phyloP scores from a whole-genome alignment of 2,888 invertebrate genomes.

The Agrotis ipsilon region DNA sequence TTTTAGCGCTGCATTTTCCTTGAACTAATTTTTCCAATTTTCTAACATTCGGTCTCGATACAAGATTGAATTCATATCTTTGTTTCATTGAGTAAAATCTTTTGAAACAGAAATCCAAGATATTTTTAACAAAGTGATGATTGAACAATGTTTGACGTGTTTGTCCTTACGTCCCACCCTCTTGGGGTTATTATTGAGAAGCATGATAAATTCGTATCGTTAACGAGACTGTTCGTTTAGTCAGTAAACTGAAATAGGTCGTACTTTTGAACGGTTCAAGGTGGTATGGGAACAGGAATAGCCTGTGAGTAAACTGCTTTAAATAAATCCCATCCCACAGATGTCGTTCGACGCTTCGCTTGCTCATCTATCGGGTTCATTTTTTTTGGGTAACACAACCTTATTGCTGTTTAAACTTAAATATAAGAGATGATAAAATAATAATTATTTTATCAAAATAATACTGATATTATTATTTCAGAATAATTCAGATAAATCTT shows the following conservation, averaged over 20 bases:
- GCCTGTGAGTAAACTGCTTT: conserved; percentile 81
- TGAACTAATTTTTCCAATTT: conserved; percentile 16
- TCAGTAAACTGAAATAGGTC: conserved; percentile 85
- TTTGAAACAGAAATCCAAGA: conserved; percentile 5
- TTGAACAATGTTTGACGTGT: conserved; percentile 48
- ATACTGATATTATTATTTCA: neutral
- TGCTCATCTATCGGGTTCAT: conserved; percentile 47
- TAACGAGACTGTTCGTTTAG: conserved; percentile 78
- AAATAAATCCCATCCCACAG: conserved; percentile 81
- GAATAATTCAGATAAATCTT: neutral
- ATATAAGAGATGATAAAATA: too few species aligned
- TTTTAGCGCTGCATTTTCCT: conserved; percentile 2
- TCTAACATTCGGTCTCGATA: neutral
- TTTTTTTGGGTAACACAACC: conserved; percentile 31
- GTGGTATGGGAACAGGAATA: conserved; percentile 83
- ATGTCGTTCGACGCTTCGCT: conserved; percentile 67
- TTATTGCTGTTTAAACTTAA: neutral
- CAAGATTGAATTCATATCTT: neutral
- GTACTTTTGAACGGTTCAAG: conserved; percentile 86
- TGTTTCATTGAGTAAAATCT: conserved; percentile 8
- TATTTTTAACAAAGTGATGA: conserved; percentile 45
- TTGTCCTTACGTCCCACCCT: conserved; percentile 59
- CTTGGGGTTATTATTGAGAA: conserved; percentile 52
- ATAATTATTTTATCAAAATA: conserved; percentile 2
- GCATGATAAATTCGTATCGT: conserved; percentile 60